A percentile compares a stretch with the other conserved stretches of the same genome.
Conservation (phyloP, 2,888 invertebrate genomes). For the Heliconius ismenius region DNA sequence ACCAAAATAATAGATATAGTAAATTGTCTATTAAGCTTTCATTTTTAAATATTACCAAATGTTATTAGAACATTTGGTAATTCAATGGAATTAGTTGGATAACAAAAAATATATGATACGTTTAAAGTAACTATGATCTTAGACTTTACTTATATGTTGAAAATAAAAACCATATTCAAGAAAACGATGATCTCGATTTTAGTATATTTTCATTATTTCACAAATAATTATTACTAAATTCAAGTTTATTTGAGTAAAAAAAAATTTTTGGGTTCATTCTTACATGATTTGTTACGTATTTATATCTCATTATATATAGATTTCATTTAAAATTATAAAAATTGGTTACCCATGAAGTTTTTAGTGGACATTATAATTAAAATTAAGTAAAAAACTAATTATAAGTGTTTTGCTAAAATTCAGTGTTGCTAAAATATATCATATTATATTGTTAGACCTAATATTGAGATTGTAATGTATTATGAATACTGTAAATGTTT, state of each 20-base stretch:
- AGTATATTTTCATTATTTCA: not conserved
- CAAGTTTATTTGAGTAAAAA: not conserved
- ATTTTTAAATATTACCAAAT: not conserved
- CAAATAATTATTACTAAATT: not conserved
- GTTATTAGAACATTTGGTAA: too few relatives aligned
- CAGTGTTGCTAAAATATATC: constrained; percentile 32
- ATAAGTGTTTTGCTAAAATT: constrained; percentile 23
- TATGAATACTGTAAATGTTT: constrained; percentile 33
- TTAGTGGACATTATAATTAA: constrained; percentile 1
- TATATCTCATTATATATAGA: not conserved
- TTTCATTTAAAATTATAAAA: not conserved
- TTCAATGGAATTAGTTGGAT: not conserved
- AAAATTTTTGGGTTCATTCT: not conserved
- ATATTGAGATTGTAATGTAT: constrained; percentile 32
- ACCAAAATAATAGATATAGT: not conserved
- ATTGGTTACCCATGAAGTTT: not conserved
- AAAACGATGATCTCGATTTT: not conserved
- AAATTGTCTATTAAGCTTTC: not conserved
- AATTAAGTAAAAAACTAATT: not conserved
- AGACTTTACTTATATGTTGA: not conserved
- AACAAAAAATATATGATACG: not conserved
- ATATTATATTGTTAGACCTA: constrained; percentile 30
- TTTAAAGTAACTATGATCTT: not conserved
- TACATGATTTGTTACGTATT: not conserved
- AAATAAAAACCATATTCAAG: not conserved